A percentile compares a stretch with the other conserved stretches of the same genome.
Evolutionary conservation across 1,140 invertebrate species (phyloP).

Genomic region (Stegodyphus mimosarum): DNA sequence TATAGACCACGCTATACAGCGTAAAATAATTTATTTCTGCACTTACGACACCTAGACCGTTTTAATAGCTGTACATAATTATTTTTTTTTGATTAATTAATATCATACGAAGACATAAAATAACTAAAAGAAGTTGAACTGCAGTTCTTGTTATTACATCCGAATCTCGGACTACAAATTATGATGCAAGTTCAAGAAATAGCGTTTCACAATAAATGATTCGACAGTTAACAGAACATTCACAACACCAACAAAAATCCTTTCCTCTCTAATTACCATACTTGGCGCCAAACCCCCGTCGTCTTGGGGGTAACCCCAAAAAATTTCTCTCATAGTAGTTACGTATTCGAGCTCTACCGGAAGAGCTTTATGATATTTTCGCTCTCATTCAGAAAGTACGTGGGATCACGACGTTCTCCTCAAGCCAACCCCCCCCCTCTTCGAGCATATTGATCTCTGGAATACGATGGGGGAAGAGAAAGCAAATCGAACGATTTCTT

Average conservation of each 20-base stretch:
- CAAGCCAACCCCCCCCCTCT: background rate
- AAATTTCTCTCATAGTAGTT: constrained; percentile 35
- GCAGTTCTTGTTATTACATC: too few relatives aligned
- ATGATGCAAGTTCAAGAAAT: too few relatives aligned
- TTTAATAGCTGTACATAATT: too few relatives aligned
- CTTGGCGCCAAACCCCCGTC: constrained; percentile 8
- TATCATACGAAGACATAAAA: too few relatives aligned
- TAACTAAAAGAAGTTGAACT: too few relatives aligned
- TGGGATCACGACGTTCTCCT: constrained; percentile 53
- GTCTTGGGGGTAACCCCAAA: constrained; percentile 2
- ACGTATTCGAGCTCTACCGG: constrained; percentile 48
- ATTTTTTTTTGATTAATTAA: too few relatives aligned
- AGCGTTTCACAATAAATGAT: too few relatives aligned
- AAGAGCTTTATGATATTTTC: constrained; percentile 61
- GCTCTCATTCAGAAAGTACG: constrained; percentile 59
- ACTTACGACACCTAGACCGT: too few relatives aligned
- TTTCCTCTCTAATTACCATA: constrained; percentile 49
- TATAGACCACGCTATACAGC: too few relatives aligned
- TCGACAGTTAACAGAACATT: too few relatives aligned
- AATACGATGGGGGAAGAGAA: constrained; percentile 9
- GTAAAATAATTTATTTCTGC: too few relatives aligned
- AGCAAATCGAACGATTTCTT: constrained; percentile 40
- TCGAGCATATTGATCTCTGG: constrained; percentile 48
- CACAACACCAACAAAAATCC: constrained; percentile 3
- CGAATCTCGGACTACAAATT: too few relatives aligned